phyloP scores from a whole-genome alignment of 2,113 vertebrate genomes.

The Myotis lucifugus region DNA sequence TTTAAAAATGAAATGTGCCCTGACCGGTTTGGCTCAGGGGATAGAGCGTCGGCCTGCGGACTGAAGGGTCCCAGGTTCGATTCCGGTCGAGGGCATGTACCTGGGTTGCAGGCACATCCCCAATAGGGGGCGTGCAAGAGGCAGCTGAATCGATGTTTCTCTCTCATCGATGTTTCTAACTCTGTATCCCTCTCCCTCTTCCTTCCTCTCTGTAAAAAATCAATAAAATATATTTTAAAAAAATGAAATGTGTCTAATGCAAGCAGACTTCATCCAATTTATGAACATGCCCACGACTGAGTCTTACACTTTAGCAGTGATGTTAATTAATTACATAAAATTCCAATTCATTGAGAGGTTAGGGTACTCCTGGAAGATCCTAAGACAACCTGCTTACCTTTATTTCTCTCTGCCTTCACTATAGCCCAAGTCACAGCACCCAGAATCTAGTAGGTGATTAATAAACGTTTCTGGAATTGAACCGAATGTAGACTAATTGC shows the following conservation, averaged over 20 bases:
- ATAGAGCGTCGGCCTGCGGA: too few species aligned
- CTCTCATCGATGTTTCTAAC: too few species aligned
- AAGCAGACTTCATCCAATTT: not conserved
- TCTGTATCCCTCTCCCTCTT: too few species aligned
- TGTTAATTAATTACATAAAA: not conserved
- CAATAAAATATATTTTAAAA: too few species aligned
- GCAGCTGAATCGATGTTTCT: too few species aligned
- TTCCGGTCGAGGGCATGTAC: too few species aligned
- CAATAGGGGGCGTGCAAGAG: too few species aligned
- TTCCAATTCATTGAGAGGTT: not conserved
- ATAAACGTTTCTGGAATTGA: slow-evolving; percentile 1
- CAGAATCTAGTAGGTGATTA: not conserved
- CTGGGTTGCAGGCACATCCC: too few species aligned
- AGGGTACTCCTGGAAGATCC: not conserved
- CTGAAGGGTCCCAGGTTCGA: too few species aligned
- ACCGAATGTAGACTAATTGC: slow-evolving; percentile 36
- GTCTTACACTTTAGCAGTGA: not conserved
- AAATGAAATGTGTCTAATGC: not conserved
- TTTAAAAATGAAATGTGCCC: not conserved
- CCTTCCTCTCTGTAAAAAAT: too few species aligned
- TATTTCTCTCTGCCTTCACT: not conserved
- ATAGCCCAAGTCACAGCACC: not conserved
- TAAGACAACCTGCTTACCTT: not conserved
- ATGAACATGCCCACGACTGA: not conserved
- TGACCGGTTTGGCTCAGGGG: too few species aligned